These are phyloP conservation scores for Panthera tigris DNA, from an alignment of 2,113 vertebrate genomes.

Conservation along the genomic window DNA sequence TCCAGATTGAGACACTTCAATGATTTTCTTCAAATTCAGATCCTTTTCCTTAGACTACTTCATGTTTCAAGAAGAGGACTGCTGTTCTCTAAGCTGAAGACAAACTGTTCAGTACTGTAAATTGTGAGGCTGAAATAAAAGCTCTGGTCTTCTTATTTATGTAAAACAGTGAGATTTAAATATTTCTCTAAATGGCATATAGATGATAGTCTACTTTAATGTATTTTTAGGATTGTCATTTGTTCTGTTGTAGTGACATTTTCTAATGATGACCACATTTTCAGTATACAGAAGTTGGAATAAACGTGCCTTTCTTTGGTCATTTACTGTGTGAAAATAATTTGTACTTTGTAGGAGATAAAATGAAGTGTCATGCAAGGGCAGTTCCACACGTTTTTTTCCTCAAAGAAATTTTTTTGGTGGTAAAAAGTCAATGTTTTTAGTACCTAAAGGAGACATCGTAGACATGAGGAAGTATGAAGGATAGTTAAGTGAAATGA, in stretches of 20 bases:
- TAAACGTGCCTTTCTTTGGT: background rate
- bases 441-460: background rate
- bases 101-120: background rate
- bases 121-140: background rate
- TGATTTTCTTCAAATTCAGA: conserved; percentile 2
- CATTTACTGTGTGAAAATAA: background rate
- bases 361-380: background rate
- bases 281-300: background rate
- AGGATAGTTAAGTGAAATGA: background rate
- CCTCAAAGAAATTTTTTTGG: background rate
- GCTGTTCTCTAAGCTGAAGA: background rate
- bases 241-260: background rate
- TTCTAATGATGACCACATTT: conserved; percentile 16
- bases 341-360: conserved; percentile 10
- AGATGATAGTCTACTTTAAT: background rate
- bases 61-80: background rate
- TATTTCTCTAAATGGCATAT: background rate
- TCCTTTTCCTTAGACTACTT: conserved; percentile 32
- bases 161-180: background rate
- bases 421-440: background rate
- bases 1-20: background rate
- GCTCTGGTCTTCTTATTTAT: background rate
- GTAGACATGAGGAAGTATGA: background rate
- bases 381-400: background rate
- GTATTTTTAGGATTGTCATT: background rate